Base-by-base conservation (phyloP, 2,113 vertebrate species). In the Ifrita kowaldi region DNA sequence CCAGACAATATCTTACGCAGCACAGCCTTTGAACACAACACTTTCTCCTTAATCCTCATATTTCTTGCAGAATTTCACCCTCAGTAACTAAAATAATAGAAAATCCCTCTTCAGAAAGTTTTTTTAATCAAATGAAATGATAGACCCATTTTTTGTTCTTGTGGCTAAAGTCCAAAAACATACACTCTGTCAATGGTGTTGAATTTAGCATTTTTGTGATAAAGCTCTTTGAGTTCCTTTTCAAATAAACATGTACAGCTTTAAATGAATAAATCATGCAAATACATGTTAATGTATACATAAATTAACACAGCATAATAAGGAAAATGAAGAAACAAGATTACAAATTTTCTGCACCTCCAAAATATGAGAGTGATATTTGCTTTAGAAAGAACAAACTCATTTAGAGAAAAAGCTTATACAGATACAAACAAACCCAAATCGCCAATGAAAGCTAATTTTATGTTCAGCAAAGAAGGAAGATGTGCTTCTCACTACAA, bases 201-300 rank as follows among this genome's bases (percentile, higher is more conserved):
- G 95, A 89, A 96, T 95, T 97, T 92, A 95, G 71, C 63, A 84
- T 93, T 97, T 96, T 91, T 91, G 75, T 92, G 97, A 97, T 96
- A 97, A 97, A 96, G 89, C 89, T 96, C 91, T 95, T 87, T 96
- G 95, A 97, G 96, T 87, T 94, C 87, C 96, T 96, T 92, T 94
- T 81, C 95, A 96, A 97, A 97, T 96, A 97, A 97, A 98, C 94
- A 98, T 80, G 95, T 97, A 96, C 89, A 97, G 95, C 91, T 97
- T 97, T 97, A 98, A 97, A 97, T 97, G 97, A 97, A 97, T 97
- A 98, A 97, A 97, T 96, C 97, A 98, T 98, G 97, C 97, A 98
- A 98, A 98, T 98, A 60, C 97, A 98, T 98, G 97, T 96, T 97
- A 98, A 98, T 98, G 94, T 97, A 97, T 98, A 97, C 97, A 97